A percentile compares a stretch with the other conserved stretches of the same genome.
phyloP scores from a whole-genome alignment of 92 coral and sea anemone species.

The Epizoanthus ramosus region DNA sequence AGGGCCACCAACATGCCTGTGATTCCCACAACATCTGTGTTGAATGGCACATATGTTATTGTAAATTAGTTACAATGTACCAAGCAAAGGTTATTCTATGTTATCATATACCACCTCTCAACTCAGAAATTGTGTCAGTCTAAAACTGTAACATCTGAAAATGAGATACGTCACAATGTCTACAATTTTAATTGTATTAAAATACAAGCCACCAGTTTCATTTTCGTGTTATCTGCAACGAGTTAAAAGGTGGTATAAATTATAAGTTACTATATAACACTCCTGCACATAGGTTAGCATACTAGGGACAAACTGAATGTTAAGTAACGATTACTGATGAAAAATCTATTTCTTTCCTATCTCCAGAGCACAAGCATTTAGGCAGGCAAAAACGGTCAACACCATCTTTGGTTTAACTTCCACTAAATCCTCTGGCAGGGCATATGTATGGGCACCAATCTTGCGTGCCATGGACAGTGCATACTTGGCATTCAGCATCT shows the following conservation, averaged over 20 bases:
- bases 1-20: no score
- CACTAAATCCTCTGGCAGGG: slow-evolving; percentile 92
- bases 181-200: no score
- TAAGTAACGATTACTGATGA: background rate
- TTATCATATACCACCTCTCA: slow-evolving; percentile 1
- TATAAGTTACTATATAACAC: background rate
- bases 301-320: background rate
- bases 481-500: slow-evolving; percentile 86
- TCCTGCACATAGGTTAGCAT: background rate
- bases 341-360: background rate
- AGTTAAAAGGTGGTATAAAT: slow-evolving; percentile 7
- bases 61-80: background rate
- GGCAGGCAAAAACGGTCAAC: slow-evolving; percentile 90
- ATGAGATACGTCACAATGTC: no score
- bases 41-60: background rate
- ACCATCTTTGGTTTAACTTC: slow-evolving; percentile 98
- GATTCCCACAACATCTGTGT: no score
- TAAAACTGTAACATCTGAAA: background rate
- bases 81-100: background rate
- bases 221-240: background rate
- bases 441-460: slow-evolving; percentile 94
- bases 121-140: background rate
- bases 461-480: slow-evolving; percentile 89
- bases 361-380: slow-evolving; percentile 66
- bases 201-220: no score